Conservation (phyloP, 2,797 vertebrate species). For the Otus scops region DNA sequence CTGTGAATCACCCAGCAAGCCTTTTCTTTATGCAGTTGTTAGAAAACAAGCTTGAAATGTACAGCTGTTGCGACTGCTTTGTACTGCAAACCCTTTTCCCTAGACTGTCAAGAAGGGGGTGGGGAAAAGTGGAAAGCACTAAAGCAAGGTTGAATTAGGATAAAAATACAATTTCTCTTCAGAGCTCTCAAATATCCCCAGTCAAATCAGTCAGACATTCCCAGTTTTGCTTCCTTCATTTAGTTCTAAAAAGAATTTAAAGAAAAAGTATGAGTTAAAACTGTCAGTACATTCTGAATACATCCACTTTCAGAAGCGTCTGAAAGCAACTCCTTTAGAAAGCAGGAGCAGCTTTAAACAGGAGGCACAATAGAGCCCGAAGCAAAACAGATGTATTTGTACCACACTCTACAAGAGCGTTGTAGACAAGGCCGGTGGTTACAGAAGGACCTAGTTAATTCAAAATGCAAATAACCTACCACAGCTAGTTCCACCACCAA, state of each 20-base stretch:
- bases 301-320: not conserved
- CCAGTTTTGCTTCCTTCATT: not conserved
- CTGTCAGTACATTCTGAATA: not conserved
- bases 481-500: not conserved
- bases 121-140: not conserved
- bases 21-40: not conserved
- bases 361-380: not conserved
- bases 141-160: not conserved
- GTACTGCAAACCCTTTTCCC: not conserved
- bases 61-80: not conserved
- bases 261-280: not conserved
- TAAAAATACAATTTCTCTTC: not conserved
- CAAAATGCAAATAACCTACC: slow-evolving; percentile 13
- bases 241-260: not conserved
- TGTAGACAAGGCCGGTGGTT: not conserved
- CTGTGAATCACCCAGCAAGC: not conserved
- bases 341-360: not conserved
- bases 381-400: not conserved
- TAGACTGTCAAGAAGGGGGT: not conserved
- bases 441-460: not conserved
- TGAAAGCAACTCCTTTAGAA: not conserved
- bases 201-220: not conserved
- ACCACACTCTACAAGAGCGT: not conserved
- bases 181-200: not conserved
- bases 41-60: not conserved